A percentile compares a stretch with the other conserved stretches of the same genome.
Evolutionary conservation across 2,113 vertebrate genomes (phyloP).

Genomic region (Girardinichthys multiradiatus): DNA sequence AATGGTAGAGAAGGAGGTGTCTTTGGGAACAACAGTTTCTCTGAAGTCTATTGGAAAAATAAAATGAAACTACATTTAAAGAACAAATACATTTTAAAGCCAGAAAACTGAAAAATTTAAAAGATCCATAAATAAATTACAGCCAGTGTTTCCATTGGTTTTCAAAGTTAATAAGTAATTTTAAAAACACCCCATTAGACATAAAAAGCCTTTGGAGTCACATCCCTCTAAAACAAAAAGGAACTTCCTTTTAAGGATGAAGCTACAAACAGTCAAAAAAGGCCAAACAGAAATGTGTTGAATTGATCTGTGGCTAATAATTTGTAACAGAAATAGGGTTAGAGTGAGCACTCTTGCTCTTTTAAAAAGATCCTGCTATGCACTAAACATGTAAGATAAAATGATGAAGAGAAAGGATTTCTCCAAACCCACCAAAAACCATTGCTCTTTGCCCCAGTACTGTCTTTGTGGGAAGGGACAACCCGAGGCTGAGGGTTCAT

Average conservation of each 20-base stretch:
- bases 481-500: too few relatives aligned
- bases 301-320: not conserved
- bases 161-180: not conserved
- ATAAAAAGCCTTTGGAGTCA: not conserved
- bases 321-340: not conserved
- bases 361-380: not conserved
- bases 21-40: constrained; percentile 2
- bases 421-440: too few relatives aligned
- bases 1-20: constrained; percentile 13
- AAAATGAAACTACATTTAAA: not conserved
- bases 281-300: not conserved
- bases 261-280: not conserved
- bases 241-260: not conserved
- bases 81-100: not conserved
- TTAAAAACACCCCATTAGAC: not conserved
- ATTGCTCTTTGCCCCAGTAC: not conserved
- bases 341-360: not conserved
- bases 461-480: too few relatives aligned
- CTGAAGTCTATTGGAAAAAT: not conserved
- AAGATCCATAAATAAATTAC: not conserved
- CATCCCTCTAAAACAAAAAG: not conserved
- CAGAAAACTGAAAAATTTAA: not conserved
- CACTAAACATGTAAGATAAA: too few relatives aligned
- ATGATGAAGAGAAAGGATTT: too few relatives aligned
- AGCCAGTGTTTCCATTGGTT: too few relatives aligned